phyloP scores from a whole-genome alignment of 2,797 vertebrate species.

The Limosa lapponica region DNA sequence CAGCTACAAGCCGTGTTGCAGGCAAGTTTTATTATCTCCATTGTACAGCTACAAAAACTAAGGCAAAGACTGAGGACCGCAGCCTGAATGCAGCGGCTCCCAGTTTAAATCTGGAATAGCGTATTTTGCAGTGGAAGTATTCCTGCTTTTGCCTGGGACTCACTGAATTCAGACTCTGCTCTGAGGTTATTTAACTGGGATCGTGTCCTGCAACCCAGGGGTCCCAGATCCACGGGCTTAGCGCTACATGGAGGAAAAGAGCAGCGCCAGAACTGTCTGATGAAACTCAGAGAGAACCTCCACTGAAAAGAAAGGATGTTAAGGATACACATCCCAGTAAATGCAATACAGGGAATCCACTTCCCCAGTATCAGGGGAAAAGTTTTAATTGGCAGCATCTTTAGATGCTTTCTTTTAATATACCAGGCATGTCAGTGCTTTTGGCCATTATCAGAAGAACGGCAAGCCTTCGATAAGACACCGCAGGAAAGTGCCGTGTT shows the following conservation, averaged over 20 bases:
- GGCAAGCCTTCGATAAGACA: neutral
- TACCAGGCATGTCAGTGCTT: neutral
- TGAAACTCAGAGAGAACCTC: neutral
- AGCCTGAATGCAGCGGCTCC: neutral
- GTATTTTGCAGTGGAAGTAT: neutral
- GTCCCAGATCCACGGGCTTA: neutral
- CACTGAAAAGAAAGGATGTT: neutral
- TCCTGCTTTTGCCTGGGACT: neutral
- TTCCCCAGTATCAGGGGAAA: neutral
- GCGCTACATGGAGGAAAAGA: neutral
- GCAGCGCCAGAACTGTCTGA: neutral
- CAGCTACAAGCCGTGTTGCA: neutral
- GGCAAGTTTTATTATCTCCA: conserved; percentile 9
- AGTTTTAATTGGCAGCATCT: neutral
- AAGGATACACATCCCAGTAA: neutral
- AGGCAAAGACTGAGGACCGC: neutral
- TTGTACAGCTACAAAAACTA: neutral
- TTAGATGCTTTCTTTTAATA: neutral
- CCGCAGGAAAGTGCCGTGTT: rapidly evolving
- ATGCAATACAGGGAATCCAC: neutral
- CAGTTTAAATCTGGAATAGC: neutral
- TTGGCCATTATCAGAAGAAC: neutral
- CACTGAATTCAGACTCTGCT: neutral
- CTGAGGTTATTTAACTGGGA: neutral
- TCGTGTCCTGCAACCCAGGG: neutral